Conservation (phyloP, 2,888 invertebrate species). For the Mesoligia furuncula region DNA sequence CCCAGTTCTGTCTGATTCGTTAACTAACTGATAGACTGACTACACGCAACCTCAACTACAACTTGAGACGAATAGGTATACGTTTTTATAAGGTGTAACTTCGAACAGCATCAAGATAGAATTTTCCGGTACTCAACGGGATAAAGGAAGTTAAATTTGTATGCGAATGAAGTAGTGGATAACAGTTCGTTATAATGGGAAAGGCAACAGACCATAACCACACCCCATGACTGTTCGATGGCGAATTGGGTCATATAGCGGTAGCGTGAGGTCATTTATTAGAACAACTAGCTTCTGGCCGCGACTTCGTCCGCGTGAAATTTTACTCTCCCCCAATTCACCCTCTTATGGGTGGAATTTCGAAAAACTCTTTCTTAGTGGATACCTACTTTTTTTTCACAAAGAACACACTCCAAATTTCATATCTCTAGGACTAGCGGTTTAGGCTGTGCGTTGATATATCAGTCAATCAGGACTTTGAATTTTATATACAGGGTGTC, state of each 20-base stretch:
- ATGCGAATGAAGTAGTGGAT: background rate
- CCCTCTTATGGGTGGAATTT: too few relatives aligned
- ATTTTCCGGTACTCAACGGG: background rate
- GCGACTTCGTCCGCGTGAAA: too few relatives aligned
- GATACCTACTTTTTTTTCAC: too few relatives aligned
- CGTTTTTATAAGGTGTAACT: background rate
- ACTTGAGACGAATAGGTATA: background rate
- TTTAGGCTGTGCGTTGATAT: too few relatives aligned
- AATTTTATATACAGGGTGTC: too few relatives aligned
- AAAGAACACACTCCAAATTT: too few relatives aligned
- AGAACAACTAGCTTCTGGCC: too few relatives aligned
- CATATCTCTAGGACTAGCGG: too few relatives aligned
- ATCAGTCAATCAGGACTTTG: too few relatives aligned
- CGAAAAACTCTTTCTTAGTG: too few relatives aligned
- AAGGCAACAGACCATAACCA: slow-evolving; percentile 38
- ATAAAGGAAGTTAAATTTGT: background rate
- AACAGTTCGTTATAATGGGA: slow-evolving; percentile 10
- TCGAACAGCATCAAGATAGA: background rate
- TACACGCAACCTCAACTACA: background rate
- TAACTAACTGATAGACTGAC: background rate
- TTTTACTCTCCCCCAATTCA: too few relatives aligned
- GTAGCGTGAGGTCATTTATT: slow-evolving; percentile 8
- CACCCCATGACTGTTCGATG: slow-evolving; percentile 46
- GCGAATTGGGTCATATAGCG: slow-evolving; percentile 41
- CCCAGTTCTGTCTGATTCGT: background rate